Evolutionary conservation across 92 coral and sea anemone species (phyloP), one percentile per base, ranked within the genome.

Genomic region (Zoanthus solanderi): DNA sequence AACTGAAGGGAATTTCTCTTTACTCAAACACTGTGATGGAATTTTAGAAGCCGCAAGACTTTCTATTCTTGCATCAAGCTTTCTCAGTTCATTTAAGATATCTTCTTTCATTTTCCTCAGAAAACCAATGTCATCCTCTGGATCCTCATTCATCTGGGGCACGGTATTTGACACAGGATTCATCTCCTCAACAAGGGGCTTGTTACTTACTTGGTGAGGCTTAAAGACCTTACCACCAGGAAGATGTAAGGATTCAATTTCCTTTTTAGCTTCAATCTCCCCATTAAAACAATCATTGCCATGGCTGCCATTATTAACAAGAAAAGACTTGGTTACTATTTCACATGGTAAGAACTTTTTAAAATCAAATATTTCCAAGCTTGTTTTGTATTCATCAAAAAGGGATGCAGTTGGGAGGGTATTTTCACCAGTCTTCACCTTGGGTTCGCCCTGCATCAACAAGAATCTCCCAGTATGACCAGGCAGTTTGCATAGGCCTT

Each of bases 161-260:
- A 12, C 23, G 28, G 18, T 28, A 50, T 11, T 3, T n/a, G 74
- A 75, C 14, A 4, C 4, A 57, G 54, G 15, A 66, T 63, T 66
- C 46, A 81, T 30, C 47, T 81, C 85, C 60, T 81, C 85, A 81
- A 81, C 83, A 6, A 78, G 83, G 15, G 83, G 30, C 44, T 57
- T 78, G n/a, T 11, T 42, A 47, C 10, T 57, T 32, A 47, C 53
- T 54, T 31, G 44, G 15, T 14, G 29, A 53, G 52, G 68, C 56
- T 9, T 34, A 17, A 77, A 31, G 31, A 77, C 7, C 8, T 56
- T 77, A 53, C 66, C 82, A 54, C 82, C 66, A 53, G 69, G 83
- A 16, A 78, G 52, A 13, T 54, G 28, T 60, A 78, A 57, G 16
- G 83, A 78, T 57, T 57, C 10, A 5, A 78, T 56, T 31, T 78